Conservation (phyloP, 2,797 vertebrate genomes). For the Alauda arvensis region DNA sequence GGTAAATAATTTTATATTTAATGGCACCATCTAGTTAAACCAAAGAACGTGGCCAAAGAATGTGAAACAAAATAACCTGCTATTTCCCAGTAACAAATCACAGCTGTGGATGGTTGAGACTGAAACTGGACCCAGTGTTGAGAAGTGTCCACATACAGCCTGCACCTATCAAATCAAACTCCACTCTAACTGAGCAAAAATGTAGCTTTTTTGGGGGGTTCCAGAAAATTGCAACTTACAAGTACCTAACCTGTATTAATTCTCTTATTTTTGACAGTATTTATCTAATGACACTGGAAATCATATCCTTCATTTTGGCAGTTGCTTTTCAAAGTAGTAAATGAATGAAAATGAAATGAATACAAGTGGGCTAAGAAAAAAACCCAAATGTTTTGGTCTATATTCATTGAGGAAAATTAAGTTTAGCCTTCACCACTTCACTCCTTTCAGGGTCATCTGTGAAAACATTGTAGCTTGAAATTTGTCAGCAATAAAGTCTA, state of each 20-base stretch:
- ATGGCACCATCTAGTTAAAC: not conserved
- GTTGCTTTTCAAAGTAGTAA: not conserved
- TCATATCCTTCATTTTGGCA: not conserved
- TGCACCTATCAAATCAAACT: not conserved
- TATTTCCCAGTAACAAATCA: not conserved
- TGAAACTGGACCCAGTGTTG: not conserved
- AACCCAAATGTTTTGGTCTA: accelerated
- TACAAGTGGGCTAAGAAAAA: not conserved
- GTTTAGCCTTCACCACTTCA: not conserved
- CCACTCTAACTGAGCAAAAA: not conserved
- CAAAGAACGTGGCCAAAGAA: not conserved
- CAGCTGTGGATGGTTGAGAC: not conserved
- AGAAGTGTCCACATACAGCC: not conserved
- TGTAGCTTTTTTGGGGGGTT: accelerated
- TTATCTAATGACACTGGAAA: not conserved
- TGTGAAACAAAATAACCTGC: not conserved
- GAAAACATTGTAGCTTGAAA: not conserved
- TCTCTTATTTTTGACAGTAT: not conserved
- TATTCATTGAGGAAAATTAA: not conserved
- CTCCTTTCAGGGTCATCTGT: not conserved
- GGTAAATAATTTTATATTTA: not conserved
- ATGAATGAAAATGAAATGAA: not conserved
- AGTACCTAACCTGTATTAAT: not conserved
- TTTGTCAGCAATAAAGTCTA: not conserved
- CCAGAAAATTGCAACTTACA: not conserved